A percentile compares a stretch with the other conserved stretches of the same genome.
phyloP scores from a whole-genome alignment of 1,140 invertebrate genomes.

The Adelges cooleyi region DNA sequence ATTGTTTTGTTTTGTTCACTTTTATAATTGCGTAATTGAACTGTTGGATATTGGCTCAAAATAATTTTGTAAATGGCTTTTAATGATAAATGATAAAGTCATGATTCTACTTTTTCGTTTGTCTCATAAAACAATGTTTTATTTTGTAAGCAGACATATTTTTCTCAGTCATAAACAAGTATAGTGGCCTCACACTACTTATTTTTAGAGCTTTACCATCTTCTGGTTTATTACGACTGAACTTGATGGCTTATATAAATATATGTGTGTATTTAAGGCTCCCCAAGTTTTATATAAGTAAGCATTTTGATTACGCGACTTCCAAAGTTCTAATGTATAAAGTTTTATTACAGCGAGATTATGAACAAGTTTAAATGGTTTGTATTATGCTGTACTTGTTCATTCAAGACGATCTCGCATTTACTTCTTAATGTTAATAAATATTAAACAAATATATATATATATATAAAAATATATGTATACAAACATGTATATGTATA shows the following conservation, averaged over 20 bases:
- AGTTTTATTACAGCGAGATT: slow-evolving; percentile 22
- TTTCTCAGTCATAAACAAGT: not conserved
- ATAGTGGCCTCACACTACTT: slow-evolving; percentile 26
- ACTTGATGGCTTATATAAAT: not conserved
- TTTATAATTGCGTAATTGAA: slow-evolving; percentile 20
- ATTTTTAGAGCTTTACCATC: slow-evolving; percentile 2
- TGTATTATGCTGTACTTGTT: not conserved
- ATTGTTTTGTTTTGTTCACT: slow-evolving; percentile 26
- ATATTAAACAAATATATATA: slow-evolving; percentile 1
- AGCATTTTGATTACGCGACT: slow-evolving; percentile 18
- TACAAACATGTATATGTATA: no score
- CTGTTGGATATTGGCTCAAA: slow-evolving; percentile 26
- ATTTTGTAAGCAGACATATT: slow-evolving; percentile 11
- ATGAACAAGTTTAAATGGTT: slow-evolving; percentile 10
- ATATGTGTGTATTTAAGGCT: not conserved
- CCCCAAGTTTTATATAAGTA: slow-evolving; percentile 3
- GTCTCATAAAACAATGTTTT: slow-evolving; percentile 11
- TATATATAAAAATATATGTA: not conserved
- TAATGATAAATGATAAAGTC: not conserved
- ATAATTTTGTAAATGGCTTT: slow-evolving; percentile 11
- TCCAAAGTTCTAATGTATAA: slow-evolving; percentile 24
- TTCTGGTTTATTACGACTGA: not conserved
- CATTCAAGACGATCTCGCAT: slow-evolving; percentile 15
- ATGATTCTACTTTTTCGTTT: not conserved
- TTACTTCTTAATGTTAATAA: slow-evolving; percentile 18